Conservation (phyloP, 2,797 vertebrate species). For the Peromyscus nudipes region DNA sequence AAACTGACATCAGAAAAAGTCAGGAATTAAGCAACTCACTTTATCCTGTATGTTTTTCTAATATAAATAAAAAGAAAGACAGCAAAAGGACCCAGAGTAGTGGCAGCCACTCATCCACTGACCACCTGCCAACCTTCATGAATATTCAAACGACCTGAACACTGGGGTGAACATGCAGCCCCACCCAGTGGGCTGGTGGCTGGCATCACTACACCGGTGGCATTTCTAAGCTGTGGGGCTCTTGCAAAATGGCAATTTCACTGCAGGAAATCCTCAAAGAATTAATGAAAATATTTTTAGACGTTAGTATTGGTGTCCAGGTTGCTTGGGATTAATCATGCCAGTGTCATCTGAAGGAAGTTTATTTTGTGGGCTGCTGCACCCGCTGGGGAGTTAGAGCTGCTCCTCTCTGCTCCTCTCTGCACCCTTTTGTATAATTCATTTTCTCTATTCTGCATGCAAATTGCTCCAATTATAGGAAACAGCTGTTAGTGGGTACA, state of each 20-base stretch:
- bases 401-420: constrained; percentile 48
- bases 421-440: constrained; percentile 70
- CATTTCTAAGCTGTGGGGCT: constrained; percentile 16
- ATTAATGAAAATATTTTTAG: background rate
- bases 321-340: constrained; percentile 71
- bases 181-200: background rate
- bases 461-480: constrained; percentile 79
- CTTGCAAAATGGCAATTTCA: constrained; percentile 44
- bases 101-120: constrained; percentile 25
- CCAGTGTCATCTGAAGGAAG: constrained; percentile 70
- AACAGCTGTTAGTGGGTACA: constrained; percentile 74
- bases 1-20: constrained; percentile 43
- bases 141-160: constrained; percentile 71
- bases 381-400: constrained; percentile 66
- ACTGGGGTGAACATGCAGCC: background rate
- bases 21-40: constrained; percentile 23
- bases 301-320: constrained; percentile 40
- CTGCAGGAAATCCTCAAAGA: background rate
- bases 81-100: background rate
- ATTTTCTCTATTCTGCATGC: constrained; percentile 80
- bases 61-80: background rate
- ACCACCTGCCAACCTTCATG: constrained; percentile 61
- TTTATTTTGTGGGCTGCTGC: constrained; percentile 72
- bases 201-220: background rate
- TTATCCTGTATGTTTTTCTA: constrained; percentile 39